Percentiles rank a stretch among this genome's conserved stretches.
These are phyloP conservation scores for Alsophila aescularia DNA, from an alignment of 2,888 invertebrate species.

Conservation along the genomic window DNA sequence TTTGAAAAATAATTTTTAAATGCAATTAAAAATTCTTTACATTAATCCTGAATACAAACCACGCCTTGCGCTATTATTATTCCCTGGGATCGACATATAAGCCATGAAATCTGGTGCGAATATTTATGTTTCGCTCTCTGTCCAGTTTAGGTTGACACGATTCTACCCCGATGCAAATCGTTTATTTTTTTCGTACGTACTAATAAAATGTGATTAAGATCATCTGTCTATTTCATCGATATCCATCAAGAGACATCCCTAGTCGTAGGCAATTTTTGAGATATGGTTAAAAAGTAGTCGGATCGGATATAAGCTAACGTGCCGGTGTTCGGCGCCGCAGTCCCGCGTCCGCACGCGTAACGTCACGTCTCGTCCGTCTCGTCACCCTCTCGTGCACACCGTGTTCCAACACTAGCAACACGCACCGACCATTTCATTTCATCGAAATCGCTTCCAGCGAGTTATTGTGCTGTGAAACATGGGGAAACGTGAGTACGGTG, in stretches of 20 bases:
- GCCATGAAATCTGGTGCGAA: no score
- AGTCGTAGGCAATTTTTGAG: conserved; percentile 1
- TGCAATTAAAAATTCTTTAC: no score
- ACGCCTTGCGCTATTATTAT: no score
- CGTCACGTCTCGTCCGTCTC: background rate
- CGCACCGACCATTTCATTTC: background rate
- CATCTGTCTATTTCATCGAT: conserved; percentile 6
- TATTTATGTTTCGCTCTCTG: no score
- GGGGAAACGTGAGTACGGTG: conserved; percentile 47
- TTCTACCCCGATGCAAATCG: no score
- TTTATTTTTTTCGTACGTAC: no score
- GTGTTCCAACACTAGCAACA: background rate
- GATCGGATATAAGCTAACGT: conserved; percentile 20
- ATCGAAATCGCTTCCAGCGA: background rate
- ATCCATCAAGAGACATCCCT: background rate
- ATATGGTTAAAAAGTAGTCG: conserved; percentile 11
- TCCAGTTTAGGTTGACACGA: no score
- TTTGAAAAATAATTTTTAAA: no score
- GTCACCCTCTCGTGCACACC: background rate
- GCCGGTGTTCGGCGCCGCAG: background rate
- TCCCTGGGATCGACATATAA: no score
- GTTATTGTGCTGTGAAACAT: conserved; percentile 32
- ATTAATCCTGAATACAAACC: no score
- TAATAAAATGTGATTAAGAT: background rate
- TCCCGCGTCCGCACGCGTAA: background rate